Percentiles rank a stretch among this genome's conserved stretches.
These are phyloP conservation scores for Battus philenor DNA, from an alignment of 1,140 invertebrate genomes.

Conservation along the genomic window DNA sequence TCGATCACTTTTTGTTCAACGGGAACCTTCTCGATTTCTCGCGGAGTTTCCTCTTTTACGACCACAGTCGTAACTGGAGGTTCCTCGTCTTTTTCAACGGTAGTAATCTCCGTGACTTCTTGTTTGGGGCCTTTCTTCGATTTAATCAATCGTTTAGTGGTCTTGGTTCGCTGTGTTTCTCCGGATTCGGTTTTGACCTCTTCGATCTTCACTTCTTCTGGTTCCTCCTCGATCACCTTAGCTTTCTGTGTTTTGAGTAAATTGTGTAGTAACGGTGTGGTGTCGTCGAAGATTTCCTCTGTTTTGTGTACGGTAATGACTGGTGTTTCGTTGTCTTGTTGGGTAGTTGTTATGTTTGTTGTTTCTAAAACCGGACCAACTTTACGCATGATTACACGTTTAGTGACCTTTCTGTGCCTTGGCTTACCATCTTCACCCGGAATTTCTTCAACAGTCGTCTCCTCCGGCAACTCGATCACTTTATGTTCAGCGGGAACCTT, in stretches of 20 bases:
- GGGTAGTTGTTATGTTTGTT: conserved; percentile 39
- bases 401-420: conserved; percentile 37
- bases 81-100: conserved; percentile 15
- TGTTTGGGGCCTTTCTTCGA: conserved; percentile 8
- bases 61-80: conserved; percentile 34
- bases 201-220: conserved; percentile 16
- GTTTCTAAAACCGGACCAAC: conserved; percentile 43
- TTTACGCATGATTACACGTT: conserved; percentile 49
- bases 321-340: conserved; percentile 39
- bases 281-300: conserved; percentile 35
- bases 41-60: conserved; percentile 21
- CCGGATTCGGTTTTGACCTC: conserved; percentile 17
- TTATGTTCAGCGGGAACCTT: conserved; percentile 20
- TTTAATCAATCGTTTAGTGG: conserved; percentile 12
- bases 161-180: conserved; percentile 8
- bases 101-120: conserved; percentile 16
- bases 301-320: conserved; percentile 33
- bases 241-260: conserved; percentile 8
- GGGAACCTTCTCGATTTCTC: conserved; percentile 11
- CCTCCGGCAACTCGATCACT: conserved; percentile 3
- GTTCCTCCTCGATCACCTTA: conserved; percentile 16
- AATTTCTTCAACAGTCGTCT: neutral
- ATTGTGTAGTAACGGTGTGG: conserved; percentile 19
- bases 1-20: neutral
- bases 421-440: conserved; percentile 28